Base-by-base conservation (phyloP, 2,113 vertebrate species). In the Myrmecobius fasciatus region DNA sequence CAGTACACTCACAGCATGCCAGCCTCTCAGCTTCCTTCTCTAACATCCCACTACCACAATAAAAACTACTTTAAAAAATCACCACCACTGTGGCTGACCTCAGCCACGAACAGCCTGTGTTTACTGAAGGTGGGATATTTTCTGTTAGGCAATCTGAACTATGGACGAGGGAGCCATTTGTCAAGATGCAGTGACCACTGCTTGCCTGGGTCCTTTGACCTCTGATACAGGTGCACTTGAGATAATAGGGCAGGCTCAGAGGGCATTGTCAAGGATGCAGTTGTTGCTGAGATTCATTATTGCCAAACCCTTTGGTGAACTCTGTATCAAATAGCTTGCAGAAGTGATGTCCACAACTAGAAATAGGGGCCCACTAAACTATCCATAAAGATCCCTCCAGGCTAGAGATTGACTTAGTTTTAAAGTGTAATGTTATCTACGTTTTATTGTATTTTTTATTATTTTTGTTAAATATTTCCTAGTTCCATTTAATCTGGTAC, bases 11-110 rank as follows among this genome's bases (percentile, higher is more conserved):
- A n/a, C 53, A 52, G 51, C 91, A 31, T 60, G 88, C 83, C 89
- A 91, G 89, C 46, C 91, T 93, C 75, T 96, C 53, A 89, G 51
- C 90, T 96, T 91, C 91, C 92, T 88, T n/a, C 92, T 53, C n/a
- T 92, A 49, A 92, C 60, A n/a, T 52, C 89, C 52, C 49, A 89
- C 96, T 94, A 92, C 53, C 93, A 96, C n/a, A 96, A 90, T 91
- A 92, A 94, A 95, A 94, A 94, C 92, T 6, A 25, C n/a, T 90
- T 89, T 17, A 54, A 54, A 91, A 94, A 90, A 36, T 67, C 51
- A 48, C 49, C 52, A 93, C 26, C 12, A 43, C 11, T 60, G 94
- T 94, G 92, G 96, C 3, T 26, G 56, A 94, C 31, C 89, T 46
- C 52, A 53, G 10, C 28, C 10, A 92, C 6, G 26, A 26, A 28